phyloP scores from a whole-genome alignment of 1,140 invertebrate species.

The Meteorus sp. region DNA sequence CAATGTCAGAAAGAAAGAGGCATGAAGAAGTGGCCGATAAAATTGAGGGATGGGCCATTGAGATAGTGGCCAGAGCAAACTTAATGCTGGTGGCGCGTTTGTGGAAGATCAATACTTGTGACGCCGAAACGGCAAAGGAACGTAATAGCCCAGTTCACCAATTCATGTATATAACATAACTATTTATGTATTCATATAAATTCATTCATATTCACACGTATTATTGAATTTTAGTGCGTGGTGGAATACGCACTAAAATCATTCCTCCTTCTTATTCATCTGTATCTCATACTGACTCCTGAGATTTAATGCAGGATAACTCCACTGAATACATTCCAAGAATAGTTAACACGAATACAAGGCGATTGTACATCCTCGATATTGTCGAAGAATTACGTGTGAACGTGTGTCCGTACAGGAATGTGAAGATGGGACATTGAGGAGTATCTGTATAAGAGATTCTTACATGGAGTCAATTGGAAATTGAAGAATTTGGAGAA shows the following conservation, averaged over 20 bases:
- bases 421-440: too few species aligned
- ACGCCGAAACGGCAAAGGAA: slow-evolving; percentile 33
- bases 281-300: slow-evolving; percentile 36
- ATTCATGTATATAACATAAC: not conserved
- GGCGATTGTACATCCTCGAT: slow-evolving; percentile 63
- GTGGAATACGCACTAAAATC: too few species aligned
- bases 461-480: too few species aligned
- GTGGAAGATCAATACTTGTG: slow-evolving; percentile 47
- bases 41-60: slow-evolving; percentile 36
- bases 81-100: slow-evolving; percentile 17
- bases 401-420: too few species aligned
- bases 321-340: slow-evolving; percentile 30
- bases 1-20: not conserved
- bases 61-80: slow-evolving; percentile 34
- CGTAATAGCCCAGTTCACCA: slow-evolving; percentile 36
- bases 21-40: slow-evolving; percentile 1
- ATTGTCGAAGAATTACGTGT: too few species aligned
- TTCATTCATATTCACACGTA: too few species aligned
- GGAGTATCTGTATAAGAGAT: too few species aligned
- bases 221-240: too few species aligned
- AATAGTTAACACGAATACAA: slow-evolving; percentile 40
- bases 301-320: slow-evolving; percentile 34
- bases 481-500: too few species aligned
- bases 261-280: slow-evolving; percentile 20
- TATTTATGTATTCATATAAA: not conserved